phyloP scores from a whole-genome alignment of 2,888 invertebrate genomes.

The Zygaena filipendulae region DNA sequence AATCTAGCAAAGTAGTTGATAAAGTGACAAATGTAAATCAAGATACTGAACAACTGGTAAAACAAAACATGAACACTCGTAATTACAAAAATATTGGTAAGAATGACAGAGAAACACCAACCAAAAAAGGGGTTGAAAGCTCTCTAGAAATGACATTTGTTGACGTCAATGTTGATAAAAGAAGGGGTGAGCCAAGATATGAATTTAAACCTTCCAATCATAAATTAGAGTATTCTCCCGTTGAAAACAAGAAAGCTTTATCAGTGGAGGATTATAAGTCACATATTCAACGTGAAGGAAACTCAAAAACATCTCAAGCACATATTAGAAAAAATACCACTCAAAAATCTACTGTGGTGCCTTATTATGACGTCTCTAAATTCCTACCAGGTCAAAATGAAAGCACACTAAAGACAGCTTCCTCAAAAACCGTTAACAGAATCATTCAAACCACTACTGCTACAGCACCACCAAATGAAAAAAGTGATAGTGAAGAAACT shows the following conservation, averaged over 20 bases:
- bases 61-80: constrained; percentile 27
- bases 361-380: constrained; percentile 28
- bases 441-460: constrained; percentile 22
- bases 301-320: constrained; percentile 12
- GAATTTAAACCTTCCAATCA: constrained; percentile 44
- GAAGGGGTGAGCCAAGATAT: constrained; percentile 54
- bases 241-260: constrained; percentile 39
- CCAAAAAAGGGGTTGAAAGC: constrained; percentile 20
- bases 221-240: constrained; percentile 38
- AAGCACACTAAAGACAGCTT: constrained; percentile 28
- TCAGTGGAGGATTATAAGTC: constrained; percentile 36
- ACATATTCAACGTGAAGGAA: constrained; percentile 15
- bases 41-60: constrained; percentile 32
- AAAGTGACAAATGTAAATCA: constrained; percentile 29
- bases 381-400: constrained; percentile 25
- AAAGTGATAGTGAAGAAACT: constrained; percentile 28
- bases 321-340: constrained; percentile 11
- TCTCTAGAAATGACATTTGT: constrained; percentile 28
- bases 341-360: constrained; percentile 18
- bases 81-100: constrained; percentile 46
- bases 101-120: constrained; percentile 32
- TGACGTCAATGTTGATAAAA: constrained; percentile 38
- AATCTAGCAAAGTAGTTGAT: constrained; percentile 44
- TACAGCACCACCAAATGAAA: constrained; percentile 11
- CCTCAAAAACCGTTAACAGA: constrained; percentile 30